Base-by-base conservation (phyloP, 2,888 invertebrate species). In the Lepas anatifera region DNA sequence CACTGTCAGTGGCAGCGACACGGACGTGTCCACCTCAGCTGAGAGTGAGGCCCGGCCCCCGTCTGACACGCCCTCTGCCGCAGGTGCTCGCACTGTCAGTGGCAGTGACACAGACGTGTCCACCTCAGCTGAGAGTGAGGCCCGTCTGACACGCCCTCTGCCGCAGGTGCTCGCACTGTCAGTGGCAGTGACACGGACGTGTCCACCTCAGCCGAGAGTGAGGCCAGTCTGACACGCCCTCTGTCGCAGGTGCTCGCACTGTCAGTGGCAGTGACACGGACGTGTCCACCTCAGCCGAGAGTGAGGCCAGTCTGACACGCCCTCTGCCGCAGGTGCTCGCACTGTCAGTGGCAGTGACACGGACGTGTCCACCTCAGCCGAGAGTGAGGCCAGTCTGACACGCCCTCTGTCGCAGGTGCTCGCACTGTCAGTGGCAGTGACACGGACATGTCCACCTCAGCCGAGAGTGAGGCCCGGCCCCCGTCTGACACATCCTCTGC, bases 71-170 rank as follows among this genome's bases (percentile, higher is more conserved):
- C 27, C 18, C 52, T 41, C 41, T 10, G 41, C 29, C 16, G 10
- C 58, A 58, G 58, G 58, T 18, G 58, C 29, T 8, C 58, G 58
- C 22, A 39, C 66, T 6, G 39, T 90, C 75, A 90, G 92, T 75
- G 92, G 92, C 48, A 92, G 92, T 78, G 93, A 93, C 81, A 90
- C 92, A 7, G 92, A 93, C 83, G 88, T 92, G 71, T 92, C 92
- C 22, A 92, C 92, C 6, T 93, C 92, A 25, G 92, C 89, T 75
- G 93, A 94, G 81, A 94, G n/a, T n/a, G n/a, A n/a, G n/a, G n/a
- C n/a, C n/a, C n/a, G n/a, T n/a, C n/a, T n/a, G n/a, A n/a, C n/a
- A n/a, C n/a, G n/a, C 27, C 18, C 52, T 41, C 41, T 10, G 41
- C 29, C 16, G 10, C 58, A 58, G 58, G 58, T 18, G 58, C 29